Conservation (phyloP, 2,888 invertebrate species). For the Caenorhabditis sinica region DNA sequence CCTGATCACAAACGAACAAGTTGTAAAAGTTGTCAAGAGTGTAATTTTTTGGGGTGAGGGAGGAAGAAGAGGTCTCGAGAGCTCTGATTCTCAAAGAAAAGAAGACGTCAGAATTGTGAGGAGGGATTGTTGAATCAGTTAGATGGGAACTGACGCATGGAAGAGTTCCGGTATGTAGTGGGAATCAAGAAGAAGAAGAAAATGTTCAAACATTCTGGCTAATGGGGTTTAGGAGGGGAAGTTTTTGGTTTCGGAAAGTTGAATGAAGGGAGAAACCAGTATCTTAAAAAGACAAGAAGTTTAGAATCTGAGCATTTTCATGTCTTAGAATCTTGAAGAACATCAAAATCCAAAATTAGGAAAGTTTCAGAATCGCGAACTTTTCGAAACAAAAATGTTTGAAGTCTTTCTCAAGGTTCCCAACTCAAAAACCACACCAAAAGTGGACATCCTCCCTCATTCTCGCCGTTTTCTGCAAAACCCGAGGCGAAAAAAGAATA, state of each 20-base stretch:
- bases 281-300: neutral
- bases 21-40: constrained; percentile 44
- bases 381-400: too few relatives aligned
- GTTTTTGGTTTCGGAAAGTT: neutral
- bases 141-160: neutral
- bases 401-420: neutral
- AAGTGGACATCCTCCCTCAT: too few relatives aligned
- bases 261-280: neutral
- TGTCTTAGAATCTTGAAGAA: neutral
- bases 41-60: neutral
- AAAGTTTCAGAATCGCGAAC: neutral
- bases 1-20: constrained; percentile 55
- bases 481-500: neutral
- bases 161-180: neutral
- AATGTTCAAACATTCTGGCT: constrained; percentile 1
- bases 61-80: neutral
- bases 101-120: constrained; percentile 49
- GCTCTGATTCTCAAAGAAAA: neutral
- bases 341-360: neutral
- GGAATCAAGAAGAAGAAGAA: too few relatives aligned
- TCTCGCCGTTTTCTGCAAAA: too few relatives aligned
- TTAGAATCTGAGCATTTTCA: neutral
- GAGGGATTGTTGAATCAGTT: constrained; percentile 2
- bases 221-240: neutral
- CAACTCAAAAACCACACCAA: neutral